Conservation (phyloP, 2,797 vertebrate genomes). For the Catharus ustulatus region DNA sequence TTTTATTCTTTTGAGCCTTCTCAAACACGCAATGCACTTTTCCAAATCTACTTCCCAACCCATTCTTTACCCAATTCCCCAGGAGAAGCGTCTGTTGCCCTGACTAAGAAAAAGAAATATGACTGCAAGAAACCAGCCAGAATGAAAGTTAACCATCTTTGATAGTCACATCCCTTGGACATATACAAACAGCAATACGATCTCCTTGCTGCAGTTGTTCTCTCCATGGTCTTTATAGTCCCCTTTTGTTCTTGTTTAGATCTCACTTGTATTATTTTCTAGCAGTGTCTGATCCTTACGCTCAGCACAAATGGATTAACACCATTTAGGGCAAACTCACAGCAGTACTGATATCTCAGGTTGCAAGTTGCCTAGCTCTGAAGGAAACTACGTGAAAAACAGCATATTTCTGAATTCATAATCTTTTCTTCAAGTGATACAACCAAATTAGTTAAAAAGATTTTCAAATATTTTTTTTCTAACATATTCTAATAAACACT, state of each 20-base stretch:
- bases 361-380: neutral
- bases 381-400: neutral
- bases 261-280: neutral
- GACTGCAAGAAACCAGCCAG: neutral
- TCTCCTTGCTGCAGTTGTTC: neutral
- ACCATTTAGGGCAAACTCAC: neutral
- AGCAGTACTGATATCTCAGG: neutral
- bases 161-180: neutral
- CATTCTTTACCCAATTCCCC: slow-evolving; percentile 2
- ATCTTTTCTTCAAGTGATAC: neutral
- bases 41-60: neutral
- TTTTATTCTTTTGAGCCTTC: neutral
- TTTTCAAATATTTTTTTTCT: neutral
- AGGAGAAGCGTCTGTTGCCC: neutral
- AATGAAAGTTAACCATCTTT: neutral
- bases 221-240: neutral
- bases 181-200: neutral
- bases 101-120: neutral
- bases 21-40: neutral
- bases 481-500: neutral
- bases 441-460: neutral
- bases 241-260: neutral
- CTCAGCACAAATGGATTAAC: neutral
- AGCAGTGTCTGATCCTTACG: neutral
- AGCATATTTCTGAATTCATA: neutral